Percentiles rank a stretch among this genome's conserved stretches.
These are phyloP conservation scores for Cherax quadricarinatus DNA, from an alignment of 1,140 invertebrate species.

Conservation along the genomic window DNA sequence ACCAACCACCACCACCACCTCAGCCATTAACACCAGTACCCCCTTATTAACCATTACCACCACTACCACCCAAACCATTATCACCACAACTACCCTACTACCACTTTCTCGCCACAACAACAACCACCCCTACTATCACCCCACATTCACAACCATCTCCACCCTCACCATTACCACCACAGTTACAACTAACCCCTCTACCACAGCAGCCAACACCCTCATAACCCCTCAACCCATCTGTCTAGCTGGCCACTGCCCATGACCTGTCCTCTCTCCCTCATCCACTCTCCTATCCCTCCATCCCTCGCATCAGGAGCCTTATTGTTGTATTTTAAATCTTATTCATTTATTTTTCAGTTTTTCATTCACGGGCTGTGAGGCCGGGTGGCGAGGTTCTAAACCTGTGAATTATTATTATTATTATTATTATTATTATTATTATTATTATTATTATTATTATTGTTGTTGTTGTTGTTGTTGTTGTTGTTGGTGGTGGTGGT, in stretches of 20 bases:
- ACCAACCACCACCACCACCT: not conserved
- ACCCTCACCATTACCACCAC: not conserved
- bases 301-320: constrained; percentile 1
- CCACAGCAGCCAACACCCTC: not conserved
- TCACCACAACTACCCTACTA: not conserved
- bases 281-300: not conserved
- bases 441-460: not conserved
- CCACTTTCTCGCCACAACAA: too few species aligned
- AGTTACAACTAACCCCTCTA: not conserved
- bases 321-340: constrained; percentile 33
- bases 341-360: constrained; percentile 15
- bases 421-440: not conserved
- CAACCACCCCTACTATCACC: not conserved
- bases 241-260: too few species aligned
- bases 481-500: too few species aligned
- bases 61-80: not conserved
- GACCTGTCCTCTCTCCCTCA: too few species aligned
- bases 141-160: not conserved
- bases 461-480: too few species aligned
- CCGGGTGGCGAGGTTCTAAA: not conserved
- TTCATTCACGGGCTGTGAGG: not conserved
- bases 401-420: not conserved
- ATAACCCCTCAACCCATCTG: too few species aligned
- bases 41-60: not conserved
- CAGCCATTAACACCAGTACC: not conserved